Base-by-base conservation (phyloP, 2,797 vertebrate genomes). In the Diglossa cyanea region DNA sequence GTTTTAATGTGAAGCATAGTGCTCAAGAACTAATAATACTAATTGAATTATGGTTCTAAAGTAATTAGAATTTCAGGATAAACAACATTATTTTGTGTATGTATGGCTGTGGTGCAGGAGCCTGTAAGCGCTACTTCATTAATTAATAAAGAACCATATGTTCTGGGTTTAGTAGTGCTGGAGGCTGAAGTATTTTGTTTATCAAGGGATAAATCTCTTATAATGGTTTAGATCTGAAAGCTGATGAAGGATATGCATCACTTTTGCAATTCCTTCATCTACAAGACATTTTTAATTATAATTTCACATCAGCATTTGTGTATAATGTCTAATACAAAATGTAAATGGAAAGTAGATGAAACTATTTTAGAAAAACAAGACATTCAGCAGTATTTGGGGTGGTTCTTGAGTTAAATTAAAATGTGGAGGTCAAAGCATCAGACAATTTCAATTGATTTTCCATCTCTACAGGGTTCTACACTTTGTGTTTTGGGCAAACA, bases 31-130 rank as follows among this genome's bases (percentile, higher is more conserved):
- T 30, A 95, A 77, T 81, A 82, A 94, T 77, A 72, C 21, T 91
- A 94, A 96, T 87, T 88, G 83, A 95, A 96, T 96, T 96, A 93
- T 93, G 33, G 37, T 92, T 96, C 88, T 83, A 71, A 72, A 76
- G 33, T 88, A 95, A 90, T 94, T 95, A 67, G 78, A 95, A 62
- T 94, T 95, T 95, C 54, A 24, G 16, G 47, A 85, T 80, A 96
- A 97, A 93, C 88, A 50, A 60, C 17, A 82, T 90, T 88, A 78
- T 93, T 95, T 70, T 57, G 9, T 78, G 21, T 54, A 71, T 93
- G 17, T 61, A 67, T 78, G 48, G 68, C 82, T 87, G 50, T 75
- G 57, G 37, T 58, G 21, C 39, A 94, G 33, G 67, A 74, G 48
- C 91, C 18, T 70, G 19, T 90, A 96, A 95, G 15, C 39, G 85